Evolutionary conservation across 1,140 invertebrate genomes (phyloP).

Genomic region (Drosophila tristis): DNA sequence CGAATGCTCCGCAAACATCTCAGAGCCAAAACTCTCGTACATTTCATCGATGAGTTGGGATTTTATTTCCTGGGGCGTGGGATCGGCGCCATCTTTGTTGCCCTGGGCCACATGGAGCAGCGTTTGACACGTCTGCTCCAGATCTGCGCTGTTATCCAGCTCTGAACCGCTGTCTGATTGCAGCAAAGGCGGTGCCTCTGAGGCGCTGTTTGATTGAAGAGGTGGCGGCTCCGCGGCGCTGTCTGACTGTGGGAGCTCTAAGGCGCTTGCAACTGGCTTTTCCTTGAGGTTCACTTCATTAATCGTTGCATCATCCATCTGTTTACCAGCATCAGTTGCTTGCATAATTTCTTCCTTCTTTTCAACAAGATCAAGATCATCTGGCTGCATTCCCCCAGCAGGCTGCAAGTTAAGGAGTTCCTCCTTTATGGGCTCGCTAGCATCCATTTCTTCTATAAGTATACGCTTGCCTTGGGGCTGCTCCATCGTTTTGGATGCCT

Average conservation of each 20-base stretch:
- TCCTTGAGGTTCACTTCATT: too few species aligned
- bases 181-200: not conserved
- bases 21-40: constrained; percentile 28
- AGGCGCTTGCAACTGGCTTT: too few species aligned
- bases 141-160: constrained; percentile 5
- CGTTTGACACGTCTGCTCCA: constrained; percentile 15
- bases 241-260: too few species aligned
- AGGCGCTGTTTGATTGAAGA: too few species aligned
- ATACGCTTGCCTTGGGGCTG: too few species aligned
- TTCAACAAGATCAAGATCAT: too few species aligned
- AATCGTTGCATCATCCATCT: too few species aligned
- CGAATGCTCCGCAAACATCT: constrained; percentile 5
- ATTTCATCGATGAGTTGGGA: constrained; percentile 37
- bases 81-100: not conserved
- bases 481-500: too few species aligned
- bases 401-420: too few species aligned
- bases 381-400: too few species aligned
- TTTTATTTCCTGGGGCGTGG: constrained; percentile 28
- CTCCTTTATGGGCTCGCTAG: not conserved
- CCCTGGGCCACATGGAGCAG: constrained; percentile 17
- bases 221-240: too few species aligned
- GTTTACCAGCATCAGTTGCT: too few species aligned
- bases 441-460: not conserved
- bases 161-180: constrained; percentile 35
- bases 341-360: not conserved